phyloP scores from a whole-genome alignment of 2,113 vertebrate species.

The Rhabdornis inornatus region DNA sequence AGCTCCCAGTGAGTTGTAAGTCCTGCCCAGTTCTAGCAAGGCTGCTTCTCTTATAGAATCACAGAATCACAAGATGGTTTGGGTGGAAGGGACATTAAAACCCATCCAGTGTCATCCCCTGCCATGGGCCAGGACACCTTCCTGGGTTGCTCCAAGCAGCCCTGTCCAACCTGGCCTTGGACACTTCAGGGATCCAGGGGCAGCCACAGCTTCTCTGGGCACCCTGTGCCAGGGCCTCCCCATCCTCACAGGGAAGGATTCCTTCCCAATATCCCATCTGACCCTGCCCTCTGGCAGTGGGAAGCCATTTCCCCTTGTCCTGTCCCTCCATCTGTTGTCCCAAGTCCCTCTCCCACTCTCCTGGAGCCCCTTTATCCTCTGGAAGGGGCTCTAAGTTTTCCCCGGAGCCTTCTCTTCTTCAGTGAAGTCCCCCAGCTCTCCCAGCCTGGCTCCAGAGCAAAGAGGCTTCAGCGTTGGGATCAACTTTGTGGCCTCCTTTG shows the following conservation, averaged over 20 bases:
- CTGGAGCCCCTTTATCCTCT: not conserved
- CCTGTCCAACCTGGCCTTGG: rapidly evolving
- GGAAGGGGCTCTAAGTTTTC: not conserved
- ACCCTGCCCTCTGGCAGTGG: not conserved
- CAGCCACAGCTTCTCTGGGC: not conserved
- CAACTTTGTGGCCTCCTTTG: not conserved
- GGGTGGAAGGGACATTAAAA: not conserved
- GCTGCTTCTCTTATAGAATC: not conserved
- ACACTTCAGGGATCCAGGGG: not conserved
- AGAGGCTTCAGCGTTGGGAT: not conserved
- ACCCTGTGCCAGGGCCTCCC: not conserved
- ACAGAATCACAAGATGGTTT: not conserved
- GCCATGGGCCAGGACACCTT: not conserved
- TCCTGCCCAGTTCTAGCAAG: not conserved
- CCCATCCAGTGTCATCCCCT: rapidly evolving
- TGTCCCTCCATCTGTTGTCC: not conserved
- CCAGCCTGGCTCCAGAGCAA: not conserved
- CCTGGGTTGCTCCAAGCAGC: not conserved
- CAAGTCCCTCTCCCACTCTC: not conserved
- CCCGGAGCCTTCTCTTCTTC: not conserved
- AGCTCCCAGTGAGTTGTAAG: not conserved
- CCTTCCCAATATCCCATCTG: not conserved
- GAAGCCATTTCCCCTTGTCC: not conserved
- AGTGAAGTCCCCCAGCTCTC: not conserved
- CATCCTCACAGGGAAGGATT: rapidly evolving